Evolutionary conservation across 2,113 vertebrate species (phyloP).

Genomic region (Hirundichthys speculiger): DNA sequence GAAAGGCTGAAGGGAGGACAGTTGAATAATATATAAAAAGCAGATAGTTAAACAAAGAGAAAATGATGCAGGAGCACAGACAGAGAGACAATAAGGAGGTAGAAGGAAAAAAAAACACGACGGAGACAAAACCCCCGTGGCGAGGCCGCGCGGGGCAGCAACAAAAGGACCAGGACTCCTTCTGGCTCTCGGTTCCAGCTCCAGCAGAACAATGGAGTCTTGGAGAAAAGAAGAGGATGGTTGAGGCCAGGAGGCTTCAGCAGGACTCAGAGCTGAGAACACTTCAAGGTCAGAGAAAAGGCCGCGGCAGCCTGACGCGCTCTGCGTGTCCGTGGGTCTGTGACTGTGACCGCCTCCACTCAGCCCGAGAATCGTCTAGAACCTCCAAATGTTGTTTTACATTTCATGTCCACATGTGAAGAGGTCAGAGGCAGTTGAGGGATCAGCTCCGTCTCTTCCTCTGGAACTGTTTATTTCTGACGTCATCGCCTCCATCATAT

Average conservation of each 20-base stretch:
- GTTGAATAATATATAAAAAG: not conserved
- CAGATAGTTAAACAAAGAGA: not conserved
- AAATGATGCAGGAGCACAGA: not conserved
- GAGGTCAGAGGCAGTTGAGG: too few relatives aligned
- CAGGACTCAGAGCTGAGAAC: slow-evolving; percentile 43
- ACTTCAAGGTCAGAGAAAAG: slow-evolving; percentile 79
- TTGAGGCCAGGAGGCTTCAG: not conserved
- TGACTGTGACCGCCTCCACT: too few relatives aligned
- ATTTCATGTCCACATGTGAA: too few relatives aligned
- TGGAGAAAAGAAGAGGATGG: slow-evolving; percentile 8
- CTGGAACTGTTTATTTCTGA: too few relatives aligned
- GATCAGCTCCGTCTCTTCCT: too few relatives aligned
- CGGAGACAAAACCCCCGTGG: slow-evolving; percentile 35
- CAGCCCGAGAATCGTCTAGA: too few relatives aligned
- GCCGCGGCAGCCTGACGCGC: not conserved
- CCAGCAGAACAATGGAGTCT: slow-evolving; percentile 50
- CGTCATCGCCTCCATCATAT: too few relatives aligned
- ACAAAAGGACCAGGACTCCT: slow-evolving; percentile 47
- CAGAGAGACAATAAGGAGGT: slow-evolving; percentile 1
- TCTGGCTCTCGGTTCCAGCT: slow-evolving; percentile 15
- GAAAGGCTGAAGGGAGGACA: not conserved
- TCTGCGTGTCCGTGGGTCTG: too few relatives aligned
- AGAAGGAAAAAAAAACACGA: not conserved
- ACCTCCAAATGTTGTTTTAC: too few relatives aligned
- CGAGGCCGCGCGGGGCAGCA: slow-evolving; percentile 49